These are phyloP conservation scores for Pandemis corylana DNA, from an alignment of 2,888 invertebrate genomes.

Conservation along the genomic window DNA sequence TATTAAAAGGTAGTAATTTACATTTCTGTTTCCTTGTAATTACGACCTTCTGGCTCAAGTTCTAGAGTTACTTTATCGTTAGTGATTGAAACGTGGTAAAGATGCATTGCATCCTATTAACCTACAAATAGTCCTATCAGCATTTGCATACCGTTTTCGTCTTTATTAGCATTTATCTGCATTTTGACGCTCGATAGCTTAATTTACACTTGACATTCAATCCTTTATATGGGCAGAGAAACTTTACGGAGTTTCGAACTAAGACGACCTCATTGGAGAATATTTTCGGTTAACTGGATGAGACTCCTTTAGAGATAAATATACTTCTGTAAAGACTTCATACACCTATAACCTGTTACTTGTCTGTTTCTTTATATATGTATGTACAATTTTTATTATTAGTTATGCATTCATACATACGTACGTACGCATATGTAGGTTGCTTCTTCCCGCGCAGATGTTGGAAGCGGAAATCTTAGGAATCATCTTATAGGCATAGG, in stretches of 20 bases:
- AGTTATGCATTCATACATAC: too few relatives aligned
- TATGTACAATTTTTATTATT: too few relatives aligned
- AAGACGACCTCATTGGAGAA: neutral
- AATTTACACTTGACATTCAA: slow-evolving; percentile 34
- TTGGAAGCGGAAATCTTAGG: too few relatives aligned
- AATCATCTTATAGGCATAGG: too few relatives aligned
- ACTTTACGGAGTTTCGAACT: slow-evolving; percentile 16
- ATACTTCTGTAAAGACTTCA: too few relatives aligned
- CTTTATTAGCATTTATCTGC: slow-evolving; percentile 39
- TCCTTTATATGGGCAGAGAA: slow-evolving; percentile 35
- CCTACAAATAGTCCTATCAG: slow-evolving; percentile 34
- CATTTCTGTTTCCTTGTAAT: neutral
- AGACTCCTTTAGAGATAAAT: neutral
- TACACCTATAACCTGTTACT: too few relatives aligned
- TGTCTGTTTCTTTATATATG: too few relatives aligned
- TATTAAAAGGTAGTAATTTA: neutral
- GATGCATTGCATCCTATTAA: slow-evolving; percentile 32
- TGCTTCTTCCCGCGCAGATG: too few relatives aligned
- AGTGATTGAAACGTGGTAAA: neutral
- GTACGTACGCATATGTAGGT: too few relatives aligned
- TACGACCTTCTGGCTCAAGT: neutral
- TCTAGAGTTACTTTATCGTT: neutral
- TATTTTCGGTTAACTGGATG: neutral
- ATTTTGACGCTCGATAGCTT: slow-evolving; percentile 37
- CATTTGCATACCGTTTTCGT: slow-evolving; percentile 32